Base-by-base conservation (phyloP, 2,888 invertebrate genomes). In the Catocala nupta region DNA sequence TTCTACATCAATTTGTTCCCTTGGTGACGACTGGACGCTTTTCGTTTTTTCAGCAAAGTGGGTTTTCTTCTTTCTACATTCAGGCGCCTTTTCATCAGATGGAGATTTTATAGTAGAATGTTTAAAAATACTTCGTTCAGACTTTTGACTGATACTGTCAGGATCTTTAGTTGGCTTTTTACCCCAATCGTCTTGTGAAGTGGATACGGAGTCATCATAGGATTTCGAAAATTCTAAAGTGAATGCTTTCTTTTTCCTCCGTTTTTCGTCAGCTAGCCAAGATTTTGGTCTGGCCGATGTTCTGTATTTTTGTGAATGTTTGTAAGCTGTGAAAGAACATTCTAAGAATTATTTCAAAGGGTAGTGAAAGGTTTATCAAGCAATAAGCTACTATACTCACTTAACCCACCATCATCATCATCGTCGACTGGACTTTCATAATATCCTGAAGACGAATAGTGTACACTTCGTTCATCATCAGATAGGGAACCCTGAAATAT, bases 351-450 rank as follows among this genome's bases (percentile, higher is more conserved):
- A 55, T 55, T 56, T 45, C 52, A 45, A 43, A 51, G 13, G 10
- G 34, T 13, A 55, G 25, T 63, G 48, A 10, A 12, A 52, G n/a
- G 51, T 50, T 34, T 50, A 42, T 49, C 36, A 43, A 57, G 55
- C 51, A 54, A 51, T 54, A 45, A 51, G 39, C 53, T 64, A 59
- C 51, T 47, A 59, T 59, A 64, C 89, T 81, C 90, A 93, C 94
- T 95, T 85, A 94, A 88, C 55, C 95, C 94, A 66, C 93, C 94
- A 74, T 93, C 90, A 76, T 95, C 96, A 75, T 95, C 95, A 78
- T 96, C 96, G 66, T 97, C 96, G 48, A 95, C 95, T 11, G 96
- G 96, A 83, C 96, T 96, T 86, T 96, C 96, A 82, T 96, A 96
- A 86, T 96, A 96, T 0, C 96, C 96, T 4, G 96, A 96, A 5